Percentiles rank a stretch among this genome's conserved stretches.
phyloP scores from a whole-genome alignment of 2,888 invertebrate genomes.

The Archaeoteleia sp. region DNA sequence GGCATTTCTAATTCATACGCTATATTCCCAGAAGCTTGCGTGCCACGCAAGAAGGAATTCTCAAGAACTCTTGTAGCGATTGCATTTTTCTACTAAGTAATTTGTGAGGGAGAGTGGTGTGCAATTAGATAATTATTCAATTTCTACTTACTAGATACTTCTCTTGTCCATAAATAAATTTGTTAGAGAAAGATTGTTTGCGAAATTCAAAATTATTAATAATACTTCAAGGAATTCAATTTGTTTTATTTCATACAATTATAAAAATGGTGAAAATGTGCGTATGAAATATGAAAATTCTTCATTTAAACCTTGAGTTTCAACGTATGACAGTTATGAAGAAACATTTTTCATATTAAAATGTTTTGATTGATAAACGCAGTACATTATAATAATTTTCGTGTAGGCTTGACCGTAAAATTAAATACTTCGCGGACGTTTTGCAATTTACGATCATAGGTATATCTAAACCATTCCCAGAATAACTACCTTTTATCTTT shows the following conservation, averaged over 20 bases:
- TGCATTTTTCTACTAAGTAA: conserved; percentile 20
- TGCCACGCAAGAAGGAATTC: conserved; percentile 36
- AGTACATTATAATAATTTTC: conserved; percentile 7
- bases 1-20: conserved; percentile 41
- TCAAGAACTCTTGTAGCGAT: conserved; percentile 18
- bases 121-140: conserved; percentile 14
- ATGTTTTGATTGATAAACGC: not conserved
- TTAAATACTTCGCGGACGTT: conserved; percentile 22
- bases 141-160: too few relatives aligned
- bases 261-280: too few relatives aligned
- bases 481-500: conserved; percentile 34
- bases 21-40: conserved; percentile 30
- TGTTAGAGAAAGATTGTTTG: too few relatives aligned
- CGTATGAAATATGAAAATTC: too few relatives aligned
- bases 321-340: too few relatives aligned
- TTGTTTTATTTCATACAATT: too few relatives aligned
- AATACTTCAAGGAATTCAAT: too few relatives aligned
- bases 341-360: too few relatives aligned
- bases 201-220: too few relatives aligned
- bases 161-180: too few relatives aligned
- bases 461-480: conserved; percentile 24
- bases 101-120: too few relatives aligned
- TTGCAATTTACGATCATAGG: conserved; percentile 33
- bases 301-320: too few relatives aligned
- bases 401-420: conserved; percentile 6